phyloP scores from a whole-genome alignment of 2,797 vertebrate species.

The Numenius phaeopus region DNA sequence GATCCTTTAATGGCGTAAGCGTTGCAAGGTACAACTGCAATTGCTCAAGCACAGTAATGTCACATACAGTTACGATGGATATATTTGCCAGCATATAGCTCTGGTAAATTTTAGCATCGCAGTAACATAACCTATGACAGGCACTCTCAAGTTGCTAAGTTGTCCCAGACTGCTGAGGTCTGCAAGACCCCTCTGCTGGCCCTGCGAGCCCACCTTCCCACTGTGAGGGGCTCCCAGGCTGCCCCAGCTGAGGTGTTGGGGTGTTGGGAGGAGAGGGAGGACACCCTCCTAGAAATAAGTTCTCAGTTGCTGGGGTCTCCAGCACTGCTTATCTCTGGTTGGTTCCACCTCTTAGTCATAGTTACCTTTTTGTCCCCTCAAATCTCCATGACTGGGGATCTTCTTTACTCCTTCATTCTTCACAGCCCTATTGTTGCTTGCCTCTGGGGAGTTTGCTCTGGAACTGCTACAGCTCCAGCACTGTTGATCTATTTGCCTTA shows the following conservation, averaged over 20 bases:
- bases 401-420: background rate
- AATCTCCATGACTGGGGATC: rapidly evolving
- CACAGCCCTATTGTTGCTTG: rapidly evolving
- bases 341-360: background rate
- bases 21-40: background rate
- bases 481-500: background rate
- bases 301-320: background rate
- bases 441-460: background rate
- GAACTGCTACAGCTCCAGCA: background rate
- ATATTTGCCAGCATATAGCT: background rate
- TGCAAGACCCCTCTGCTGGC: background rate
- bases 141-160: background rate
- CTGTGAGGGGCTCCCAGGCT: background rate
- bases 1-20: background rate
- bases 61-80: background rate
- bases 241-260: rapidly evolving
- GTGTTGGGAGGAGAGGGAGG: rapidly evolving
- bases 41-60: background rate
- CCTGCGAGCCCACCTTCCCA: rapidly evolving
- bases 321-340: background rate
- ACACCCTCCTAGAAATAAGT: background rate
- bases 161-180: background rate
- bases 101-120: background rate
- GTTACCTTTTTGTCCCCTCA: background rate
- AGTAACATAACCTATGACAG: background rate